Conservation (phyloP, 2,797 vertebrate genomes). For the Neomorphus geoffroyi region DNA sequence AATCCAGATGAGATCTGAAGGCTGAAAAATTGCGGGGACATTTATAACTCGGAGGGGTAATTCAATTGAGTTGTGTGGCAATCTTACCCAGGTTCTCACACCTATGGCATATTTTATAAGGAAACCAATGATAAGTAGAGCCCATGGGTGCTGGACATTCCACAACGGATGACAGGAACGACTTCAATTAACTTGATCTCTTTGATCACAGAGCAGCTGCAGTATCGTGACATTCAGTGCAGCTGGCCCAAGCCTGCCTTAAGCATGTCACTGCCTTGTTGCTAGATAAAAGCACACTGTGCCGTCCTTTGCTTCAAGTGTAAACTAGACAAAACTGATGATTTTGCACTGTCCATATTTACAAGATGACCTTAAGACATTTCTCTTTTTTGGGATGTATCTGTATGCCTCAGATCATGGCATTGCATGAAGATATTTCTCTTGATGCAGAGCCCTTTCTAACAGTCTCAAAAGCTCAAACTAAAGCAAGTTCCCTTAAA, state of each 20-base stretch:
- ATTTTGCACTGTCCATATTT: neutral
- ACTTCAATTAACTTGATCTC: neutral
- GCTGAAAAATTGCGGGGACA: slow-evolving; percentile 48
- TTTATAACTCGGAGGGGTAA: slow-evolving; percentile 37
- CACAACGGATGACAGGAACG: slow-evolving; percentile 3
- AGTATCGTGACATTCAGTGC: neutral
- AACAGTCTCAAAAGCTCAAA: neutral
- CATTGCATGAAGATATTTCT: neutral
- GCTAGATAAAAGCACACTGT: neutral
- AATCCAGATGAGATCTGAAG: slow-evolving; percentile 59
- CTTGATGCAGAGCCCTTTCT: neutral
- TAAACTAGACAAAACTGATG: neutral
- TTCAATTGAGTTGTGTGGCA: slow-evolving; percentile 58
- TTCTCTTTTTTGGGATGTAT: neutral
- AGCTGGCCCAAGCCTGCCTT: neutral
- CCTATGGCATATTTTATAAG: slow-evolving; percentile 23
- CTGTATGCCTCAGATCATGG: neutral
- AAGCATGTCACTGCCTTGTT: neutral
- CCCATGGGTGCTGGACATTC: neutral
- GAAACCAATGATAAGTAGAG: slow-evolving; percentile 27
- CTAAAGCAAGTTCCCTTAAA: neutral
- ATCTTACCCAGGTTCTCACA: slow-evolving; percentile 26
- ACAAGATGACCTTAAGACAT: neutral
- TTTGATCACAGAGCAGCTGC: neutral
- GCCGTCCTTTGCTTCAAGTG: neutral